Evolutionary conservation across 2,888 invertebrate genomes (phyloP), one percentile per base, ranked within the genome.

Genomic region (Cataglyphis rosenhaueri): DNA sequence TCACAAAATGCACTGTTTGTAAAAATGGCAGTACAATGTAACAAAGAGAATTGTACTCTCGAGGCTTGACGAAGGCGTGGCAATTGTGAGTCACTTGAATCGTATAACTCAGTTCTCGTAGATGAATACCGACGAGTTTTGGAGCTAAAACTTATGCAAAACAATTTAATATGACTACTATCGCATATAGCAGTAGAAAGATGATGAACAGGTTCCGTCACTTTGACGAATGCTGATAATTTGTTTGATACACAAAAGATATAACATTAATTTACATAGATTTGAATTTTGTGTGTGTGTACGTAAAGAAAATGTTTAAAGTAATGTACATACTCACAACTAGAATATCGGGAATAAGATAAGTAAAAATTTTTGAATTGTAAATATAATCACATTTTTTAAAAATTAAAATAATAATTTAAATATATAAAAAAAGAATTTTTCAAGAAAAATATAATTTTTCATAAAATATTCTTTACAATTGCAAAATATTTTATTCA

Each of bases 31-130:
- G 25, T 59, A 21, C 38, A 41, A 59, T 68, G 21, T 25, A 71
- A 78, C 71, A 78, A 78, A 78, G 73, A 61, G 44, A 57, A 76
- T 66, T 61, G 59, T 73, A 21, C 44, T 35, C 18, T 41, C 8
- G n/a, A 52, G 52, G 8, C 18, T 44, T 21, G 73, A 71, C 57
- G 59, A 79, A 79, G 78, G 78, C 73, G 78, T 79, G 78, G 78
- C 73, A 32, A 75, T 48, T 48, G 48, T 65, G 74, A 57, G 55
- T 55, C 68, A 68, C 57, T 57, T 44, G 73, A 79, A 12, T 79
- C 59, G 25, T 44, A 18, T 59, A 73, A 35, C 35, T 61, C 32
- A 12, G 74, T 32, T 78, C 59, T 71, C 78, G 29, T 35, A 70
- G 32, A 21, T 71, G 78, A 71, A 79, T 73, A 73, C 41, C 57